These are phyloP conservation scores for Acleris cristana DNA, from an alignment of 2,888 invertebrate genomes.

Conservation along the genomic window DNA sequence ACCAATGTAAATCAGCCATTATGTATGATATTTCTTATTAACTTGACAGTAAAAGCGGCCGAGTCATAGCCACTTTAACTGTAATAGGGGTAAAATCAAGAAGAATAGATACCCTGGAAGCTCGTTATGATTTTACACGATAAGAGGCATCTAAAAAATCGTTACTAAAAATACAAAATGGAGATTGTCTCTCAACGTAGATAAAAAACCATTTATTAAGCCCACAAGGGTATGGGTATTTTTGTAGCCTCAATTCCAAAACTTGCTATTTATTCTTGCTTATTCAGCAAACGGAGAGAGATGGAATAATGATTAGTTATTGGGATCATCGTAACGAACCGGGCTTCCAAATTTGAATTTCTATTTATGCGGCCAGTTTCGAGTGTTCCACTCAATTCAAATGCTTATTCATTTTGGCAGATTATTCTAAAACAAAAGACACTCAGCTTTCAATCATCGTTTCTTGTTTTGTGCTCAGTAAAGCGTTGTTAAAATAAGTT, in stretches of 20 bases:
- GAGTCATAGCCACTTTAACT: no score
- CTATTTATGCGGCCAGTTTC: conserved; percentile 37
- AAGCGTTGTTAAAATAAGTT: not conserved
- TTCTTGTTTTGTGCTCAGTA: conserved; percentile 22
- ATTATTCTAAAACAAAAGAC: conserved; percentile 37
- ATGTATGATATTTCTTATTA: no score
- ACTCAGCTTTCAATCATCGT: conserved; percentile 25
- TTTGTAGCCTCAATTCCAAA: not conserved
- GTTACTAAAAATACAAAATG: no score
- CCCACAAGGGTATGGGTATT: no score
- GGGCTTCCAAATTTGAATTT: conserved; percentile 41
- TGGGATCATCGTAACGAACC: conserved; percentile 38
- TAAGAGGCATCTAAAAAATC: no score
- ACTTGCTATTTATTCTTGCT: conserved; percentile 1
- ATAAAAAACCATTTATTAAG: no score
- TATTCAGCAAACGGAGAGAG: conserved; percentile 23
- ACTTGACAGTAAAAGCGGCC: no score
- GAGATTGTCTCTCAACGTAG: no score
- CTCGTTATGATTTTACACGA: no score
- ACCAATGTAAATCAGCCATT: no score
- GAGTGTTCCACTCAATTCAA: conserved; percentile 35
- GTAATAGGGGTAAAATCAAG: not conserved
- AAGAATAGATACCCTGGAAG: not conserved
- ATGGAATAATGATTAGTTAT: conserved; percentile 42
- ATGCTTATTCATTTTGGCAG: conserved; percentile 35